Percentiles rank a stretch among this genome's conserved stretches.
phyloP scores from a whole-genome alignment of 2,113 vertebrate genomes.

The Neogobius melanostomus region DNA sequence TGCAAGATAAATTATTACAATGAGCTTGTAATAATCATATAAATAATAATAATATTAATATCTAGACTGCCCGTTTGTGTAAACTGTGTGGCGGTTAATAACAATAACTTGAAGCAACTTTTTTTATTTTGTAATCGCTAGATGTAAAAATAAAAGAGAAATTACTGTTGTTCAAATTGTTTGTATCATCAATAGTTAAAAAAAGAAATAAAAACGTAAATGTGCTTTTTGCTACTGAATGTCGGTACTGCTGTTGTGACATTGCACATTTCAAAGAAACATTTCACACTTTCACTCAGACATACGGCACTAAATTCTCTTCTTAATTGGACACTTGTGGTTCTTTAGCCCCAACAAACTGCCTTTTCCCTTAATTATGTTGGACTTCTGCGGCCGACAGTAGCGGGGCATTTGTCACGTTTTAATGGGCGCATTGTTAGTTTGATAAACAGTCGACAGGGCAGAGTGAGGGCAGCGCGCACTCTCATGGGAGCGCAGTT shows the following conservation, averaged over 20 bases:
- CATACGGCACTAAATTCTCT: slow-evolving; percentile 5
- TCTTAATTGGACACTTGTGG: slow-evolving; percentile 16
- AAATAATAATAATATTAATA: too few species aligned
- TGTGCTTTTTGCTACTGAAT: not conserved
- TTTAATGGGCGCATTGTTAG: slow-evolving; percentile 2
- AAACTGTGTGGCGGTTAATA: too few species aligned
- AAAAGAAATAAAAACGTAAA: too few species aligned
- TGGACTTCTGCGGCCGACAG: slow-evolving; percentile 8
- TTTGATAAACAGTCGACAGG: slow-evolving; percentile 17
- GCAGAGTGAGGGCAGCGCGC: not conserved
- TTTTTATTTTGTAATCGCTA: too few species aligned
- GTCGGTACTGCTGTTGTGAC: not conserved
- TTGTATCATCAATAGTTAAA: not conserved
- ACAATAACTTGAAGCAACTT: too few species aligned
- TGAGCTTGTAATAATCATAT: too few species aligned
- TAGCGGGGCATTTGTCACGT: slow-evolving; percentile 14
- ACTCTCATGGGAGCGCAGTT: slow-evolving; percentile 9
- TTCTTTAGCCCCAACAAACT: slow-evolving; percentile 19
- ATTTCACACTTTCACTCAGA: not conserved
- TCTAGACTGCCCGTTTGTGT: too few species aligned
- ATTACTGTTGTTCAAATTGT: not conserved
- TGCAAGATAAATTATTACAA: too few species aligned
- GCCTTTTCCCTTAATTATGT: slow-evolving; percentile 21
- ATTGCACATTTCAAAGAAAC: not conserved
- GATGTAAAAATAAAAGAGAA: too few species aligned